Evolutionary conservation across 35 echinoderm and acorn worm genomes (phyloP).

Genomic region (Anneissia japonica): DNA sequence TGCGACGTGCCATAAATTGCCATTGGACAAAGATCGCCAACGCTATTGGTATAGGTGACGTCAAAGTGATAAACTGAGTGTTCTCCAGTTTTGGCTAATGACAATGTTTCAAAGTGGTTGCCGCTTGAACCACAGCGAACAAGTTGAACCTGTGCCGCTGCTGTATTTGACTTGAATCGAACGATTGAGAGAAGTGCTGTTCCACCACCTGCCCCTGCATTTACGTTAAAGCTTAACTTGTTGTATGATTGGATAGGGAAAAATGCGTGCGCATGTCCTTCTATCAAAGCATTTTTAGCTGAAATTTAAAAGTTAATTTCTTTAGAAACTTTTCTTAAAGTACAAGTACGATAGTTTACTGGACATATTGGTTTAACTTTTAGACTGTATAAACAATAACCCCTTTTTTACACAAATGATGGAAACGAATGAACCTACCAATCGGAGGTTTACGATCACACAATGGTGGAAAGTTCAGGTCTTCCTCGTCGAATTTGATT

Average conservation of each 20-base stretch:
- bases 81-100: slow-evolving; percentile 31
- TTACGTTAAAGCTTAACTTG: slow-evolving; percentile 58
- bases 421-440: not conserved
- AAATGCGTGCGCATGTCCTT: slow-evolving; percentile 26
- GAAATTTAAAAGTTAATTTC: not conserved
- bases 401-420: not conserved
- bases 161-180: not conserved
- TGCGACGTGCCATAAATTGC: slow-evolving; percentile 52
- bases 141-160: not conserved
- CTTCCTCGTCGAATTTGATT: not conserved
- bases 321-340: not conserved
- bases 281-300: slow-evolving; percentile 58
- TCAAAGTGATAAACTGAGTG: slow-evolving; percentile 66
- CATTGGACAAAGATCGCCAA: slow-evolving; percentile 42
- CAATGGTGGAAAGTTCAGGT: not conserved
- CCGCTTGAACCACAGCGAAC: slow-evolving; percentile 70
- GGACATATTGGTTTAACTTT: not conserved
- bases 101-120: slow-evolving; percentile 39
- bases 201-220: slow-evolving; percentile 67
- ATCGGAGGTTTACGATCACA: not conserved
- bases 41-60: slow-evolving; percentile 26
- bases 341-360: not conserved
- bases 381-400: not conserved
- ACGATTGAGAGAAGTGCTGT: slow-evolving; percentile 45
- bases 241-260: slow-evolving; percentile 39